A percentile compares a stretch with the other conserved stretches of the same genome.
These are phyloP conservation scores for Sebastes nivosus DNA, from an alignment of 2,797 vertebrate genomes.

Conservation along the genomic window DNA sequence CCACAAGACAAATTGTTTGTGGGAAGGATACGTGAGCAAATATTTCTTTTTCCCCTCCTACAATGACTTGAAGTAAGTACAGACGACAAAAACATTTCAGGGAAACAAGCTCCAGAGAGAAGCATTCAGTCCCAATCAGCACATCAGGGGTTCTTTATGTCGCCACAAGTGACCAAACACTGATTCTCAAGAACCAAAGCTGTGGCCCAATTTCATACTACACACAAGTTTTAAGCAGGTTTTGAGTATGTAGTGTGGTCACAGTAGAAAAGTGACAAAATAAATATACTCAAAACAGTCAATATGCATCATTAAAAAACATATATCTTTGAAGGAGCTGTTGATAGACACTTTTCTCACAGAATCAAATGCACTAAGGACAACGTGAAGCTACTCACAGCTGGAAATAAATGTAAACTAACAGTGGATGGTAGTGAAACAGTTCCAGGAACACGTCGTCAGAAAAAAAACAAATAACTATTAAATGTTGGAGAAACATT, in stretches of 20 bases:
- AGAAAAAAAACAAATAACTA: background rate
- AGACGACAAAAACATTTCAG: background rate
- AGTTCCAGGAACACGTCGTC: background rate
- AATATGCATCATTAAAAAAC: background rate
- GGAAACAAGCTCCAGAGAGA: background rate
- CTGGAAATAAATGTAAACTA: background rate
- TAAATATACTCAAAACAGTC: background rate
- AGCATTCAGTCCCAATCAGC: background rate
- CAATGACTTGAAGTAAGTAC: background rate
- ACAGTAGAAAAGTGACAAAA: background rate
- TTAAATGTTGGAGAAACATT: background rate
- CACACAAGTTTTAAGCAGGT: background rate
- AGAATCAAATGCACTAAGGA: background rate
- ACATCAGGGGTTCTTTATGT: background rate
- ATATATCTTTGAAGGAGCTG: background rate
- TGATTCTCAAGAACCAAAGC: background rate
- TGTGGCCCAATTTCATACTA: background rate
- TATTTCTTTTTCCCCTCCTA: background rate
- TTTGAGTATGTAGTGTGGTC: background rate
- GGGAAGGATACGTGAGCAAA: background rate
- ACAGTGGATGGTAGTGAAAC: background rate
- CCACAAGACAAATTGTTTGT: conserved; percentile 22
- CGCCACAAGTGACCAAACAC: background rate
- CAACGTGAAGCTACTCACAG: background rate
- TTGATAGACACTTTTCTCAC: background rate